Conservation (phyloP, 2,113 vertebrate species). For the Donacobius atricapilla region DNA sequence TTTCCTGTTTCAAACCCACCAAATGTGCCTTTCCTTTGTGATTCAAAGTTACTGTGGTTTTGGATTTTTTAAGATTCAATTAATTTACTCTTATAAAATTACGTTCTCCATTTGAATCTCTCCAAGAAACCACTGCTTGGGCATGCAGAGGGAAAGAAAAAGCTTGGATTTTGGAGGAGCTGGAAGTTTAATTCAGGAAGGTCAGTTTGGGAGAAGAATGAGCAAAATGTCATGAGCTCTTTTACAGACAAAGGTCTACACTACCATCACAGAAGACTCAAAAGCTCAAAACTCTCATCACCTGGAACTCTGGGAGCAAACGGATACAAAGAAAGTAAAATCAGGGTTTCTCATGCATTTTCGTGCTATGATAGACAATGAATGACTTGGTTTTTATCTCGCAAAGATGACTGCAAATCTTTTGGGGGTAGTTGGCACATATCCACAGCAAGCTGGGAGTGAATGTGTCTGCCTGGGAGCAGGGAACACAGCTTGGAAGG, state of each 20-base stretch:
- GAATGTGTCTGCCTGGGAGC: background rate
- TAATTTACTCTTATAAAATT: background rate
- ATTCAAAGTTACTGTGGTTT: background rate
- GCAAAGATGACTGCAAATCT: background rate
- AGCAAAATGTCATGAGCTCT: background rate
- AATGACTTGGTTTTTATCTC: rapidly evolving
- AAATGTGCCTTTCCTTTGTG: background rate
- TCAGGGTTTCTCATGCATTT: background rate
- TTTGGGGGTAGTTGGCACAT: too few species aligned
- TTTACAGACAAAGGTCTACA: background rate
- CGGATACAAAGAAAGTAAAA: background rate
- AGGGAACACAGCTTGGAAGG: background rate
- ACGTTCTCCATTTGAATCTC: background rate
- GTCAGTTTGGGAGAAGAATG: background rate
- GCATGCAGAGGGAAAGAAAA: background rate
- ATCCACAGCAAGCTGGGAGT: rapidly evolving
- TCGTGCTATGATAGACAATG: background rate
- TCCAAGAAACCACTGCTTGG: background rate
- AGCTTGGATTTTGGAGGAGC: background rate
- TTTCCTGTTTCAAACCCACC: background rate
- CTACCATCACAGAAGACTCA: background rate
- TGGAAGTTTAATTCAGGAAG: background rate
- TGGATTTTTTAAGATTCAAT: background rate
- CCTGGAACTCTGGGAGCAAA: background rate
- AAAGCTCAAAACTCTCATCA: background rate